phyloP scores from a whole-genome alignment of 2,113 vertebrate genomes.

The Crotalus helleri region DNA sequence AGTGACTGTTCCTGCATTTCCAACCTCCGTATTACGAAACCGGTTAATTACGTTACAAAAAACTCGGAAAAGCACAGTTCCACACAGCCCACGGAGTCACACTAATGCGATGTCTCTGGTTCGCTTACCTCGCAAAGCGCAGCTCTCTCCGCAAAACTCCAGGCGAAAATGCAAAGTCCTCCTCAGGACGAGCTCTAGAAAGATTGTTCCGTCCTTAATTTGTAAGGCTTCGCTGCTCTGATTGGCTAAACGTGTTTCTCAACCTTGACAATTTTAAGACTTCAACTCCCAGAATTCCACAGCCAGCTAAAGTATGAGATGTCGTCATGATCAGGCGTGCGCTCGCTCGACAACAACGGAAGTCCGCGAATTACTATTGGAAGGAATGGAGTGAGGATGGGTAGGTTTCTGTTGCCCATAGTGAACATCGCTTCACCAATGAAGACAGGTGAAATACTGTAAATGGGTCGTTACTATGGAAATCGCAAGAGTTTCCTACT shows the following conservation, averaged over 20 bases:
- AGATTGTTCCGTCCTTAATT: too few species aligned
- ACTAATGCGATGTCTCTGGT: background rate
- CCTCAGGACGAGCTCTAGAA: too few species aligned
- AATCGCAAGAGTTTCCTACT: fast-evolving
- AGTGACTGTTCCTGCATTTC: background rate
- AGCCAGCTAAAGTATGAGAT: too few species aligned
- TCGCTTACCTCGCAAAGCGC: background rate
- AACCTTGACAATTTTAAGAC: too few species aligned
- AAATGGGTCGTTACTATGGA: background rate
- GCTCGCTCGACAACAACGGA: too few species aligned
- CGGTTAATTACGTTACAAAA: background rate
- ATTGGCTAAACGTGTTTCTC: too few species aligned
- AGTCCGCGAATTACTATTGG: too few species aligned
- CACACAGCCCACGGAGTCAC: too few species aligned
- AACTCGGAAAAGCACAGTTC: background rate
- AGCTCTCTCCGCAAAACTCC: fast-evolving
- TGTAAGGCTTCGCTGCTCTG: too few species aligned
- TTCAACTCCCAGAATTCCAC: too few species aligned
- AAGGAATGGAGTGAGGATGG: slow-evolving; percentile 45
- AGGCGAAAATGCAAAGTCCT: fast-evolving
- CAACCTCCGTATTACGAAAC: background rate
- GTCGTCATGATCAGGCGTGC: too few species aligned
- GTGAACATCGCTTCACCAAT: background rate
- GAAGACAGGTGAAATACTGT: background rate
- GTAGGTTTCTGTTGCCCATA: slow-evolving; percentile 56